Conservation (phyloP, 2,888 invertebrate species). For the Patella caerulea region DNA sequence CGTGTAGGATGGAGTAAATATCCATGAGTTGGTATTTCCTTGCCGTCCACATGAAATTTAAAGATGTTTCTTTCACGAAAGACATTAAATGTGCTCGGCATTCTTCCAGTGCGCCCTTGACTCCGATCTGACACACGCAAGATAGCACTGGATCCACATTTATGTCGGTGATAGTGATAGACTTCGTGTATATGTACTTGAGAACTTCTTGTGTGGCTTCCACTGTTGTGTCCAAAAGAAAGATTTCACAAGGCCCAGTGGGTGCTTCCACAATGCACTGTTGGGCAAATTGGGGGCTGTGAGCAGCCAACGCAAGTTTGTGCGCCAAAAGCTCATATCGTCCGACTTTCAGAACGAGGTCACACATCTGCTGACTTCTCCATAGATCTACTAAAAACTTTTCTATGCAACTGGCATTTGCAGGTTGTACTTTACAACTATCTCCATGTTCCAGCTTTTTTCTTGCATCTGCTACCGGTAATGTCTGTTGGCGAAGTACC, state of each 20-base stretch:
- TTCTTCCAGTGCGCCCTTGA: slow-evolving; percentile 36
- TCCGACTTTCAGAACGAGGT: slow-evolving; percentile 41
- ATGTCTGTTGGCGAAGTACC: no score
- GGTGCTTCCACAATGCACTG: slow-evolving; percentile 29
- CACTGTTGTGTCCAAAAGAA: slow-evolving; percentile 39
- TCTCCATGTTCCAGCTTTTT: no score
- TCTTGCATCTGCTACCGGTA: no score
- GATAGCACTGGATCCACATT: slow-evolving; percentile 50
- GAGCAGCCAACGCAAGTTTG: slow-evolving; percentile 57
- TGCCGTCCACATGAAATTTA: slow-evolving; percentile 45
- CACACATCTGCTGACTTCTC: slow-evolving; percentile 49
- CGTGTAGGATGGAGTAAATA: slow-evolving; percentile 34
- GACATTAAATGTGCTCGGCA: slow-evolving; percentile 45
- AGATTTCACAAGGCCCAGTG: slow-evolving; percentile 22
- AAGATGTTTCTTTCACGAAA: slow-evolving; percentile 41
- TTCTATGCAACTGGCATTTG: neutral
- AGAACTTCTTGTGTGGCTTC: slow-evolving; percentile 47
- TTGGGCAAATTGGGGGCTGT: slow-evolving; percentile 46
- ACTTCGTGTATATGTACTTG: slow-evolving; percentile 53
- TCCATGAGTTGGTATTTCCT: slow-evolving; percentile 45
- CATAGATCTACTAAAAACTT: slow-evolving; percentile 46
- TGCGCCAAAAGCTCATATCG: slow-evolving; percentile 48
- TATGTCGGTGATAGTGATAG: slow-evolving; percentile 40
- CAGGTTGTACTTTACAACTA: no score
- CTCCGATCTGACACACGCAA: slow-evolving; percentile 48